These are phyloP conservation scores for Drosophila phalerata DNA, from an alignment of 2,888 invertebrate genomes.

Conservation along the genomic window DNA sequence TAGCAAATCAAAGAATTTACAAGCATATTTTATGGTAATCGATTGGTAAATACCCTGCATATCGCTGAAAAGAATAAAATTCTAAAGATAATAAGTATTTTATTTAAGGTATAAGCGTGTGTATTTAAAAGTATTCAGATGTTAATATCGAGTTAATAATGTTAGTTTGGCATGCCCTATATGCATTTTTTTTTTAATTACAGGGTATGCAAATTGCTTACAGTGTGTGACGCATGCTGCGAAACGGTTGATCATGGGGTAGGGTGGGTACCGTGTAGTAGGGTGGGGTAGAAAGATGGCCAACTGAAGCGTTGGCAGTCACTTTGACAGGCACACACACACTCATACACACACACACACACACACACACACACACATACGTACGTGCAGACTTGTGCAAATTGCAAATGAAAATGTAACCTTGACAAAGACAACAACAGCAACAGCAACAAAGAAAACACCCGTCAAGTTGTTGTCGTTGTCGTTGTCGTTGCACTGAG, in stretches of 20 bases:
- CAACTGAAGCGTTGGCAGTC: slow-evolving; percentile 44
- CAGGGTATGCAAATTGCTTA: slow-evolving; percentile 51
- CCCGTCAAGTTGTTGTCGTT: slow-evolving; percentile 46
- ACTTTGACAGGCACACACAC: slow-evolving; percentile 38
- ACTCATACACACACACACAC: slow-evolving; percentile 26
- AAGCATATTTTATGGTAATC: neutral
- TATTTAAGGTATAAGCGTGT: no score
- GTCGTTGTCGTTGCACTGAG: slow-evolving; percentile 38
- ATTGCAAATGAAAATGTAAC: slow-evolving; percentile 71
- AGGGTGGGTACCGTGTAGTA: neutral
- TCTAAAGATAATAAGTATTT: no score
- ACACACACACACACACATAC: slow-evolving; percentile 27
- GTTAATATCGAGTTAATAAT: neutral
- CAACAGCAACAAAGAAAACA: slow-evolving; percentile 47
- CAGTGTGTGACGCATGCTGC: slow-evolving; percentile 38
- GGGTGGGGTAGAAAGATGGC: slow-evolving; percentile 2
- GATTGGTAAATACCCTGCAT: slow-evolving; percentile 8
- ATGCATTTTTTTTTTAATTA: neutral
- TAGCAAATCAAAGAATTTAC: slow-evolving; percentile 16
- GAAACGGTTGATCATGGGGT: slow-evolving; percentile 1
- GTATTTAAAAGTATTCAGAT: no score
- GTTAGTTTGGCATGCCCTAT: no score
- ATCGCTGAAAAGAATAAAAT: neutral
- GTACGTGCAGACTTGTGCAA: slow-evolving; percentile 38
- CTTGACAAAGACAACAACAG: slow-evolving; percentile 66